Evolutionary conservation across 2,888 invertebrate genomes (phyloP).

Genomic region (Acrocyrtus sp.): DNA sequence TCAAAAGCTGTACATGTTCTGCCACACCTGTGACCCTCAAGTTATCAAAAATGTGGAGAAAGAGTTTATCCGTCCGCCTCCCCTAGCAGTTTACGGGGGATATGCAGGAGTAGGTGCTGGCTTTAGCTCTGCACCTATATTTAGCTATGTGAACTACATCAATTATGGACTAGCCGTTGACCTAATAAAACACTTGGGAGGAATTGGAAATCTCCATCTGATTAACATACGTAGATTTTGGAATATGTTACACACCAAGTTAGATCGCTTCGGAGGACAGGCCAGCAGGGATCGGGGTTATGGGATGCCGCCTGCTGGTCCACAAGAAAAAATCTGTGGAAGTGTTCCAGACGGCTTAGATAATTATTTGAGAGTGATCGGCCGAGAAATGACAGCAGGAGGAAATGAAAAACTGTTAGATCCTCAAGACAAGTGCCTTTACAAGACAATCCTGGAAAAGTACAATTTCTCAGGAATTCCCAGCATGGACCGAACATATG

Average conservation of each 20-base stretch:
- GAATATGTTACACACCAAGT: background rate
- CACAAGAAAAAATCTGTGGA: too few relatives aligned
- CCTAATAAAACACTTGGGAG: background rate
- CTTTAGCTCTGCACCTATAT: background rate
- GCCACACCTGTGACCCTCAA: conserved; percentile 6
- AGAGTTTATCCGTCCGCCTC: too few relatives aligned
- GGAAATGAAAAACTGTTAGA: conserved; percentile 1
- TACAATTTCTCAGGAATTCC: conserved; percentile 22
- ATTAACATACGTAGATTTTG: background rate
- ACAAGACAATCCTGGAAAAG: conserved; percentile 8
- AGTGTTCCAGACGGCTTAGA: too few relatives aligned
- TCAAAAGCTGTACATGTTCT: conserved; percentile 12
- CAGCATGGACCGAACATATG: too few relatives aligned
- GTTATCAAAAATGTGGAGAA: background rate
- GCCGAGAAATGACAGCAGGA: too few relatives aligned
- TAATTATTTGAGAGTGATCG: too few relatives aligned
- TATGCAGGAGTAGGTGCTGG: background rate
- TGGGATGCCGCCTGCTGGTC: too few relatives aligned
- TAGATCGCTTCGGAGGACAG: too few relatives aligned
- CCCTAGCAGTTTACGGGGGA: too few relatives aligned
- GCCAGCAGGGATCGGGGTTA: background rate
- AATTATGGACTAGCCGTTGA: background rate
- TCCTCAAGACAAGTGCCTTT: conserved; percentile 13
- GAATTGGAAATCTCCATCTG: background rate
- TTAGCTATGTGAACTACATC: background rate